Conservation (phyloP, 2,113 vertebrate genomes). For the Cariama cristata region DNA sequence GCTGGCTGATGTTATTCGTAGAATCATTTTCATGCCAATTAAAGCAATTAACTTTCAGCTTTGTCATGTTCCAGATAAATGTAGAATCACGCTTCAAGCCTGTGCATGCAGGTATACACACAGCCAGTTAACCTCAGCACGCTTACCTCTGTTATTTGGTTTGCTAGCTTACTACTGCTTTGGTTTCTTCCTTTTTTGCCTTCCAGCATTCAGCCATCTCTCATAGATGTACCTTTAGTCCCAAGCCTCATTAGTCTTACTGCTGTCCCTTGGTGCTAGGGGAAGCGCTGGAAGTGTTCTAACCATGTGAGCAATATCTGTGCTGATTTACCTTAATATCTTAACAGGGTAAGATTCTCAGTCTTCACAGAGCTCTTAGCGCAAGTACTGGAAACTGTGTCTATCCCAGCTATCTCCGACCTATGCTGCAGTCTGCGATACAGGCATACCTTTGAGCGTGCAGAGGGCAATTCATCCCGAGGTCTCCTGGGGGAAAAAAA, state of each 20-base stretch:
- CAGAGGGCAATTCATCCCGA: not conserved
- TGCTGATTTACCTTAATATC: slow-evolving; percentile 24
- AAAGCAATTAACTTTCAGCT: slow-evolving; percentile 34
- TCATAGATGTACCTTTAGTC: not conserved
- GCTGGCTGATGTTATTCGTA: not conserved
- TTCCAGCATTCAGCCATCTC: not conserved
- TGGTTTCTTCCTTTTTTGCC: not conserved
- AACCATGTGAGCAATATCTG: not conserved
- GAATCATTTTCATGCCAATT: not conserved
- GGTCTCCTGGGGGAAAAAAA: not conserved
- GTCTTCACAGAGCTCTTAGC: not conserved
- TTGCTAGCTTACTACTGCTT: not conserved
- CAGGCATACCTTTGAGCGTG: not conserved
- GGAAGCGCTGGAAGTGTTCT: not conserved
- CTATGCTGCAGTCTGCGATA: not conserved
- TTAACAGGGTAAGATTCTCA: not conserved
- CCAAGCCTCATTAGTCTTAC: slow-evolving; percentile 38
- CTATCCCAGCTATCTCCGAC: not conserved
- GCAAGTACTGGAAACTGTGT: too few relatives aligned
- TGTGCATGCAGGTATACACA: not conserved
- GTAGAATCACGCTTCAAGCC: not conserved
- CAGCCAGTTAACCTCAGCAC: not conserved
- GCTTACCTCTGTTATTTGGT: not conserved
- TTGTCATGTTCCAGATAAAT: too few relatives aligned
- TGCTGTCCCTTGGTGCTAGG: not conserved